Conservation (phyloP, 2,888 invertebrate genomes). For the Elmis aenea region DNA sequence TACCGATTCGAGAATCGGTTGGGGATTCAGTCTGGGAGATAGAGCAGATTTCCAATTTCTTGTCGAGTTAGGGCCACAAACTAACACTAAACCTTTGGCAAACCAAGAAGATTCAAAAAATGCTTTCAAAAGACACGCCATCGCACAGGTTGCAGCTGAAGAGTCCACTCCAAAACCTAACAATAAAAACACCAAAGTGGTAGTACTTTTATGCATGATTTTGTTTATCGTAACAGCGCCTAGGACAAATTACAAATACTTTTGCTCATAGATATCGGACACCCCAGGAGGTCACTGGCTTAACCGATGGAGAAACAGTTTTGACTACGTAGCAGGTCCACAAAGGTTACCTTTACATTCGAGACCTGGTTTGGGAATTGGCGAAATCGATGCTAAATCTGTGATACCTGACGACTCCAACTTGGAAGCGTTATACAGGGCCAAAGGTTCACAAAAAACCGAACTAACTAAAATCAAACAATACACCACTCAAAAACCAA, state of each 20-base stretch:
- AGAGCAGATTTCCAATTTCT: constrained; percentile 76
- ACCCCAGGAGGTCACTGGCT: constrained; percentile 55
- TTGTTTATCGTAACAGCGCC: too few species aligned
- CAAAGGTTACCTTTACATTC: constrained; percentile 8
- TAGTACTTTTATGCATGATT: too few species aligned
- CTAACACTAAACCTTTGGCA: constrained; percentile 63
- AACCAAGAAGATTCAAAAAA: constrained; percentile 31
- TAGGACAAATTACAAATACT: too few species aligned
- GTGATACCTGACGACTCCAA: constrained; percentile 36
- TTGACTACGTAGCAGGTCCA: constrained; percentile 1
- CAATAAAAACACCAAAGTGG: too few species aligned
- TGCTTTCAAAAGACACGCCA: neutral
- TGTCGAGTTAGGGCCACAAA: constrained; percentile 72
- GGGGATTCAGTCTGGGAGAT: constrained; percentile 73
- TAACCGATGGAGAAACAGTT: constrained; percentile 55
- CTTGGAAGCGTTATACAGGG: constrained; percentile 16
- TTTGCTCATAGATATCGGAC: constrained; percentile 49
- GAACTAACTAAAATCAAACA: constrained; percentile 1
- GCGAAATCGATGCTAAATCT: constrained; percentile 45
- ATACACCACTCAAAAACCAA: constrained; percentile 15
- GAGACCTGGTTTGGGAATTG: constrained; percentile 38
- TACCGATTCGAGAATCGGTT: constrained; percentile 71
- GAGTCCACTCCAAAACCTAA: too few species aligned
- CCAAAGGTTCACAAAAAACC: constrained; percentile 14
- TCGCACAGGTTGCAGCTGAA: neutral